A percentile compares a stretch with the other conserved stretches of the same genome.
These are phyloP conservation scores for Pristionchus maxplancki DNA, from an alignment of 2,888 invertebrate species.

Conservation along the genomic window DNA sequence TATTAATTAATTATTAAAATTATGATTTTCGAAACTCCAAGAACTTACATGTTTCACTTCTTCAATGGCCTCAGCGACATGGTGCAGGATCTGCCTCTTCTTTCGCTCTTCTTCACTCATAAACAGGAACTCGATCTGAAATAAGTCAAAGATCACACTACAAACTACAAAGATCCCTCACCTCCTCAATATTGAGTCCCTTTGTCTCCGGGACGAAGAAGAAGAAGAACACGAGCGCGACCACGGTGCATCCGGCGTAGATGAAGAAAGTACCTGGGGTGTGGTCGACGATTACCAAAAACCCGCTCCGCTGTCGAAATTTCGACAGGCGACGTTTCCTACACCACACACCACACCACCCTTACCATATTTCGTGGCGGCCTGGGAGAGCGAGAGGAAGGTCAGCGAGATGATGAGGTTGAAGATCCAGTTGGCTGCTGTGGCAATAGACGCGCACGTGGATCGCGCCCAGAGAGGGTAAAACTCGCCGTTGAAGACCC, in stretches of 20 bases:
- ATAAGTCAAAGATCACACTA: not conserved
- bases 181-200: constrained; percentile 80
- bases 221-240: constrained; percentile 80
- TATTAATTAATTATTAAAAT: not conserved
- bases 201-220: constrained; percentile 81
- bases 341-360: not conserved
- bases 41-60: constrained; percentile 2
- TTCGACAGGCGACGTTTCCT: not conserved
- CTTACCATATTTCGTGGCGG: constrained; percentile 72
- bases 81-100: constrained; percentile 56
- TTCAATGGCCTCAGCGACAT: not conserved
- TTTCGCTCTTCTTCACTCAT: constrained; percentile 69
- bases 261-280: constrained; percentile 81
- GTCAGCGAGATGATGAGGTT: constrained; percentile 81
- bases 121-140: constrained; percentile 72
- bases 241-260: constrained; percentile 80
- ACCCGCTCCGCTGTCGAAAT: not conserved
- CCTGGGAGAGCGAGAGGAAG: constrained; percentile 78
- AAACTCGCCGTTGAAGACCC: constrained; percentile 82
- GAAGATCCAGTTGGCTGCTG: constrained; percentile 80
- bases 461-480: constrained; percentile 81
- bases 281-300: not conserved
- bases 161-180: constrained; percentile 60
- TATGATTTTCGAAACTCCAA: not conserved
- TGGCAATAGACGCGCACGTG: constrained; percentile 76